phyloP scores from a whole-genome alignment of 2,888 invertebrate genomes.

The Lasioglossum vierecki region DNA sequence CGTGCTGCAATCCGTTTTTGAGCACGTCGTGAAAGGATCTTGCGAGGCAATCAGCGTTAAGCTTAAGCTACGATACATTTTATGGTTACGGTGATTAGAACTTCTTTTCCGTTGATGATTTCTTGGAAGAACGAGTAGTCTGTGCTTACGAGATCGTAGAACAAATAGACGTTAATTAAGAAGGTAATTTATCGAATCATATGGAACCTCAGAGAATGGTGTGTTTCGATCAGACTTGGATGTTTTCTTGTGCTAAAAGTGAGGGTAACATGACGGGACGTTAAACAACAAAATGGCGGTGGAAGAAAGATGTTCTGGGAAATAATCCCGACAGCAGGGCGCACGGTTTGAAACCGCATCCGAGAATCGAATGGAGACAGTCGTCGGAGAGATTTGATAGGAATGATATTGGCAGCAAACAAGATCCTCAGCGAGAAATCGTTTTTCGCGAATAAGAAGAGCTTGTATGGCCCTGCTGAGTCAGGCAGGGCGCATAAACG shows the following conservation, averaged over 20 bases:
- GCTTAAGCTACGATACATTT: too few relatives aligned
- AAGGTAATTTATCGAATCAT: too few relatives aligned
- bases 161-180: neutral
- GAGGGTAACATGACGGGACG: neutral
- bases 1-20: neutral
- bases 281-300: neutral
- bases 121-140: too few relatives aligned
- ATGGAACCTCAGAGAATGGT: neutral
- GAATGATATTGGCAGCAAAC: conserved; percentile 72
- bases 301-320: neutral
- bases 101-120: too few relatives aligned
- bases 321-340: conserved; percentile 36
- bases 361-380: conserved; percentile 44
- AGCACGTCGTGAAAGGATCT: neutral
- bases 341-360: conserved; percentile 59
- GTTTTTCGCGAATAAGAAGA: conserved; percentile 75
- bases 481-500: conserved; percentile 80
- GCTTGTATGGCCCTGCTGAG: conserved; percentile 76
- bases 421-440: conserved; percentile 77
- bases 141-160: too few relatives aligned
- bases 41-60: neutral
- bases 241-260: neutral
- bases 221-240: neutral
- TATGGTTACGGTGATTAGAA: too few relatives aligned
- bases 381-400: conserved; percentile 52